These are phyloP conservation scores for Caenorhabditis virilis DNA, from an alignment of 2,888 invertebrate species.

Conservation along the genomic window DNA sequence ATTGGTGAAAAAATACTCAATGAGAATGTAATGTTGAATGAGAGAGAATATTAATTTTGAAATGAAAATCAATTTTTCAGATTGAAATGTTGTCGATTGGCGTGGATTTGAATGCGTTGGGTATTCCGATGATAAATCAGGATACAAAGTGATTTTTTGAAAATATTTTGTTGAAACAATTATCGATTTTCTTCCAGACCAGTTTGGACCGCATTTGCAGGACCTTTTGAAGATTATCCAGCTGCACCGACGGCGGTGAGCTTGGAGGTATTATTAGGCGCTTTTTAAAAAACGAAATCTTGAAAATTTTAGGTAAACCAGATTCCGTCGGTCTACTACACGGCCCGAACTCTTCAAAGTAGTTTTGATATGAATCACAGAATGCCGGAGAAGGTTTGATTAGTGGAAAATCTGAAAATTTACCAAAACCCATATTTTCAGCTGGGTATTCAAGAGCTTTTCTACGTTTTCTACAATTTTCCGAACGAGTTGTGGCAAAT, in stretches of 20 bases:
- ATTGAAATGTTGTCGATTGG: conserved; percentile 13
- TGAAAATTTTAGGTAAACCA: conserved; percentile 1
- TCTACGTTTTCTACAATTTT: conserved; percentile 35
- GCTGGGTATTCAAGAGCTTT: conserved; percentile 23
- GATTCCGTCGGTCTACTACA: conserved; percentile 26
- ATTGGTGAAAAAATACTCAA: too few species aligned
- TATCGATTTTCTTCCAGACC: not conserved
- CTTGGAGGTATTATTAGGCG: not conserved
- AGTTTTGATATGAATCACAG: conserved; percentile 20
- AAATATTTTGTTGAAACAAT: not conserved
- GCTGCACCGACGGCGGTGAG: not conserved
- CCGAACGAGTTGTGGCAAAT: conserved; percentile 32
- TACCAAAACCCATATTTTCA: not conserved
- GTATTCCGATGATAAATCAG: conserved; percentile 16
- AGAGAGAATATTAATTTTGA: too few species aligned
- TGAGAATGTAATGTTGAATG: too few species aligned
- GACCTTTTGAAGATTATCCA: conserved; percentile 17
- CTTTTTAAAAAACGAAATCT: not conserved
- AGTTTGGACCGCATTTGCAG: conserved; percentile 20
- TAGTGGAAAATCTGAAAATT: too few species aligned
- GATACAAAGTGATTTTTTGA: not conserved
- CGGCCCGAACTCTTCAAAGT: conserved; percentile 12
- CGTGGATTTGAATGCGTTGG: conserved; percentile 17
- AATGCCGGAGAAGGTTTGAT: conserved; percentile 16
- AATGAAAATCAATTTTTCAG: too few species aligned